These are phyloP conservation scores for Leucophenga montana DNA, from an alignment of 2,888 invertebrate species.

Conservation along the genomic window DNA sequence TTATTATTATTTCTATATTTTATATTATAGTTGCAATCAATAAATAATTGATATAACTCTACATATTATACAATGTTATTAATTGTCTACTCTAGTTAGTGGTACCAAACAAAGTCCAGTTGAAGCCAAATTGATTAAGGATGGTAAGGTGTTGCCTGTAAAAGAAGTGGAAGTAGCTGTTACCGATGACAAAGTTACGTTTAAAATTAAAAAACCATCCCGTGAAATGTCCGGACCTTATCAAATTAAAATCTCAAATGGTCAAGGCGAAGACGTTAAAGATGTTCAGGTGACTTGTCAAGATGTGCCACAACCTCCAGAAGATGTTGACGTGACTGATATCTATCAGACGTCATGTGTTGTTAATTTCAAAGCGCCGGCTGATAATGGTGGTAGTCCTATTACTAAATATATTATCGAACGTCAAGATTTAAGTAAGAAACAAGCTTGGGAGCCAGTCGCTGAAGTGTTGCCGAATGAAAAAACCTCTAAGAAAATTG, in stretches of 20 bases:
- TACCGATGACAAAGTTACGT: conserved; percentile 91
- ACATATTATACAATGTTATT: too few relatives aligned
- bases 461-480: conserved; percentile 84
- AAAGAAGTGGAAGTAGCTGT: conserved; percentile 93
- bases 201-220: conserved; percentile 92
- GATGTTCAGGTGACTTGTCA: conserved; percentile 90
- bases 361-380: conserved; percentile 88
- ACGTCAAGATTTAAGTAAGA: conserved; percentile 82
- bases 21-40: background rate
- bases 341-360: conserved; percentile 91
- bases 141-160: conserved; percentile 89
- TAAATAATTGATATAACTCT: background rate
- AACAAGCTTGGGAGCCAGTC: conserved; percentile 90
- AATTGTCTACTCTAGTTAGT: conserved; percentile 76
- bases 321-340: conserved; percentile 88
- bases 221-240: conserved; percentile 92
- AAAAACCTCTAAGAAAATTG: conserved; percentile 85
- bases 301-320: conserved; percentile 90
- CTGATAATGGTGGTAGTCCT: conserved; percentile 91
- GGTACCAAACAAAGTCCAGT: conserved; percentile 91
- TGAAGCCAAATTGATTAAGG: conserved; percentile 91
- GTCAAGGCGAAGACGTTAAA: conserved; percentile 91
- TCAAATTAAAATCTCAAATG: conserved; percentile 93
- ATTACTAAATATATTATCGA: conserved; percentile 91
- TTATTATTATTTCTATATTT: background rate